A percentile compares a stretch with the other conserved stretches of the same genome.
Evolutionary conservation across 2,888 invertebrate species (phyloP).

Genomic region (Tanytarsus gracilentus): DNA sequence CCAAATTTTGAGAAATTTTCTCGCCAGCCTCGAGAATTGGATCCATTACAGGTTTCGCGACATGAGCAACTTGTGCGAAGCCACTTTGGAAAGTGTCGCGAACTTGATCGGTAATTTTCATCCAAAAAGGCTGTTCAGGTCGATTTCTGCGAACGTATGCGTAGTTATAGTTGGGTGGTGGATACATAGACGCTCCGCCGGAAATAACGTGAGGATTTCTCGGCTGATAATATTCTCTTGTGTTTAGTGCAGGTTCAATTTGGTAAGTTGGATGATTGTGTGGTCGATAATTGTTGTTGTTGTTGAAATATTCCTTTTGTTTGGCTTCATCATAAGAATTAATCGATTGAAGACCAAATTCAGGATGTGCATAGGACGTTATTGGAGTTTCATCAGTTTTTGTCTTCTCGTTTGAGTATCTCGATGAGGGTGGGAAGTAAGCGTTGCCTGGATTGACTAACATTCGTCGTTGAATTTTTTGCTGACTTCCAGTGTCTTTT

Average conservation of each 20-base stretch:
- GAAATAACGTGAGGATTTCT: constrained; percentile 46
- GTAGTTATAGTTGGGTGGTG: constrained; percentile 45
- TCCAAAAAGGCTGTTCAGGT: constrained; percentile 59
- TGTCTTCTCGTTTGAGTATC: constrained; percentile 48
- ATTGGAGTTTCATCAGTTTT: constrained; percentile 47
- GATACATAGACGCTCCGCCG: constrained; percentile 34
- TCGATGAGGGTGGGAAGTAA: constrained; percentile 55
- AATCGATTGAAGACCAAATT: constrained; percentile 62
- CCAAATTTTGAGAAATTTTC: constrained; percentile 68
- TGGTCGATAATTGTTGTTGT: constrained; percentile 31
- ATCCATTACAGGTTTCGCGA: constrained; percentile 48
- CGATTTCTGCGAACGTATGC: constrained; percentile 50
- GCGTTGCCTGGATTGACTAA: constrained; percentile 56
- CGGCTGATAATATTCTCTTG: constrained; percentile 24
- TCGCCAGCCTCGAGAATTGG: constrained; percentile 70
- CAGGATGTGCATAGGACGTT: constrained; percentile 66
- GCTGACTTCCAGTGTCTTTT: constrained; percentile 36
- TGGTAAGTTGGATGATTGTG: constrained; percentile 28
- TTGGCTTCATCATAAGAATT: constrained; percentile 38
- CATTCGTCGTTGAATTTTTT: constrained; percentile 61
- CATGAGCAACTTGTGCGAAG: constrained; percentile 56
- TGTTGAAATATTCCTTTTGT: constrained; percentile 33
- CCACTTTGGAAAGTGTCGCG: constrained; percentile 63
- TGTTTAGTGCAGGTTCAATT: constrained; percentile 35
- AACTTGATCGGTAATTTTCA: constrained; percentile 61